Evolutionary conservation across 2,888 invertebrate species (phyloP), one percentile per base, ranked within the genome.

Genomic region (Andrena chrysosceles): DNA sequence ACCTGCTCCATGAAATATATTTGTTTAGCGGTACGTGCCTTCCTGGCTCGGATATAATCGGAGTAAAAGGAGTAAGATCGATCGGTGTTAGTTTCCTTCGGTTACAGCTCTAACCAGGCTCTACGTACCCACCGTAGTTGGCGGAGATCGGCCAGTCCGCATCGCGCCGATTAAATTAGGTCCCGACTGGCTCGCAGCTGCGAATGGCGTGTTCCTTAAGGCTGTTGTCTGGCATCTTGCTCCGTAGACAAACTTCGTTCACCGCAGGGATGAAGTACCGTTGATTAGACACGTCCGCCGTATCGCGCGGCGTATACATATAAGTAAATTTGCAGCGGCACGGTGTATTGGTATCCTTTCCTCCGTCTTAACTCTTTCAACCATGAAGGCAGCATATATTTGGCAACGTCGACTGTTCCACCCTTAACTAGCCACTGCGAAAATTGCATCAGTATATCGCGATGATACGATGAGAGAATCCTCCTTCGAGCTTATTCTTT

Each of bases 201-300:
- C 80, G 59, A 85, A 69, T 72, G 82, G 84, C 79, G 78, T 84
- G 75, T 83, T 87, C 81, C 87, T 87, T 79, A 83, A 87, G 84
- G 76, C 77, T 77, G 87, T 83, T 87, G 86, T 83, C 83, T 86
- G 75, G 73, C 67, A 78, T 83, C 81, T 82, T 85, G 77, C 80
- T 62, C 68, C 56, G 48, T 29, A 72, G 81, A 66, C 74, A 83
- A 87, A 87, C 87, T 87, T 87, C 83, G 81, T 87, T 85, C 85
- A 77, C 86, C 87, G 74, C 85, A 86, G 81, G 52, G 87, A 85
- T 87, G 87, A 87, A 87, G 83, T 83, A 85, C 81, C 81, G 85
- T 80, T 87, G 87, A 87, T 87, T 87, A 86, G 85, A 85, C 86
- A 60, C 77, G 76, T 80, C 70, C 60, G 60, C 54, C 42, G 23